Evolutionary conservation across 2,888 invertebrate genomes (phyloP).

Genomic region (Gibbula magus): DNA sequence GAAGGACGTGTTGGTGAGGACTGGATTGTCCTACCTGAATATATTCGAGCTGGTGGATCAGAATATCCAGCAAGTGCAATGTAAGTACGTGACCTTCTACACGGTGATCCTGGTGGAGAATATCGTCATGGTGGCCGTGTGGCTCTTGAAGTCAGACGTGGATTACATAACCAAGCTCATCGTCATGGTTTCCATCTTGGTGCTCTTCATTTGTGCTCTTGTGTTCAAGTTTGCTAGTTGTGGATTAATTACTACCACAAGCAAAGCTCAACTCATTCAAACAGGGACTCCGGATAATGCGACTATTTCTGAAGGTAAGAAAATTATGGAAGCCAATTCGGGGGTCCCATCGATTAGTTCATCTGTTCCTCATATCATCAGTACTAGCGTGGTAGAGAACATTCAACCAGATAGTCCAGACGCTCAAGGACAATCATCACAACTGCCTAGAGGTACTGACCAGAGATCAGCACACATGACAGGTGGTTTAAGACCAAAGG

Average conservation of each 20-base stretch:
- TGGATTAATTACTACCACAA: constrained; percentile 35
- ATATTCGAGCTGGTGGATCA: constrained; percentile 31
- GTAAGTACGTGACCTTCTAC: constrained; percentile 60
- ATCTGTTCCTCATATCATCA: background rate
- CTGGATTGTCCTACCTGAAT: constrained; percentile 30
- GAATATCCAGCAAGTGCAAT: constrained; percentile 48
- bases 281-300: background rate
- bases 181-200: constrained; percentile 50
- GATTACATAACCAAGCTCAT: constrained; percentile 53
- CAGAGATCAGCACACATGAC: background rate
- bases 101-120: constrained; percentile 59
- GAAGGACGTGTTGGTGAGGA: background rate
- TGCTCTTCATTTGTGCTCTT: constrained; percentile 55
- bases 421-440: background rate
- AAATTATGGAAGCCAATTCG: background rate
- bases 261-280: background rate
- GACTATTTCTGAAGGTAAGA: background rate
- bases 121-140: constrained; percentile 58
- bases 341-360: background rate
- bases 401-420: background rate
- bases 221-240: constrained; percentile 59
- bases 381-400: background rate
- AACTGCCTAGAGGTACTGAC: background rate
- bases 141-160: constrained; percentile 54
- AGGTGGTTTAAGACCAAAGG: background rate